Percentiles rank a stretch among this genome's conserved stretches.
These are phyloP conservation scores for Parapsyche elsis DNA, from an alignment of 1,140 invertebrate species.

Conservation along the genomic window DNA sequence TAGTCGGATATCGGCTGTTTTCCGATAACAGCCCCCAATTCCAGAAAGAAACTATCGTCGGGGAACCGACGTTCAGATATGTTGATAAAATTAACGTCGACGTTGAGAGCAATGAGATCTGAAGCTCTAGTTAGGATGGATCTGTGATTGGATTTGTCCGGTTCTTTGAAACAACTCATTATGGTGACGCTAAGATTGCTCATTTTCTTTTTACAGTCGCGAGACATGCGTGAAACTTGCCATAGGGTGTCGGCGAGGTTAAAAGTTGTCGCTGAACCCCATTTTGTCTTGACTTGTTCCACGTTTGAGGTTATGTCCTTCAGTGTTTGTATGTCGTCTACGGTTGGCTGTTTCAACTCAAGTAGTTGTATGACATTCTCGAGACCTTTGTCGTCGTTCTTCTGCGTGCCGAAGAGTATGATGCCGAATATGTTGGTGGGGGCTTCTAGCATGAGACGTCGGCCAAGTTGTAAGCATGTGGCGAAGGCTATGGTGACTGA, in stretches of 20 bases:
- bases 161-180: conserved; percentile 43
- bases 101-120: conserved; percentile 36
- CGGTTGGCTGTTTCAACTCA: conserved; percentile 36
- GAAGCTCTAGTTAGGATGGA: conserved; percentile 47
- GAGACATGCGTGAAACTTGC: conserved; percentile 48
- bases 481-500: conserved; percentile 11
- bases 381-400: conserved; percentile 46
- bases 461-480: conserved; percentile 3
- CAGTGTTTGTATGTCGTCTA: conserved; percentile 40
- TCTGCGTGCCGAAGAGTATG: conserved; percentile 40
- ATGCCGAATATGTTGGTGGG: conserved; percentile 47
- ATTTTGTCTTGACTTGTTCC: conserved; percentile 2
- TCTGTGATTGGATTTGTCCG: conserved; percentile 33
- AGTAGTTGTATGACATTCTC: conserved; percentile 50
- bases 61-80: conserved; percentile 34
- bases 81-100: conserved; percentile 45
- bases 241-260: conserved; percentile 46
- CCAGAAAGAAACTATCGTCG: conserved; percentile 43
- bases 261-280: conserved; percentile 37
- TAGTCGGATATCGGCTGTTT: conserved; percentile 34
- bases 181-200: conserved; percentile 34
- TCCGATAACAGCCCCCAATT: conserved; percentile 45
- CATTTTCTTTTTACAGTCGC: conserved; percentile 46
- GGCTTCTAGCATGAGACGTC: conserved; percentile 45
- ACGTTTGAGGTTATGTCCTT: conserved; percentile 11